These are phyloP conservation scores for Oithona nana DNA, from an alignment of 2,888 invertebrate genomes.

Conservation along the genomic window DNA sequence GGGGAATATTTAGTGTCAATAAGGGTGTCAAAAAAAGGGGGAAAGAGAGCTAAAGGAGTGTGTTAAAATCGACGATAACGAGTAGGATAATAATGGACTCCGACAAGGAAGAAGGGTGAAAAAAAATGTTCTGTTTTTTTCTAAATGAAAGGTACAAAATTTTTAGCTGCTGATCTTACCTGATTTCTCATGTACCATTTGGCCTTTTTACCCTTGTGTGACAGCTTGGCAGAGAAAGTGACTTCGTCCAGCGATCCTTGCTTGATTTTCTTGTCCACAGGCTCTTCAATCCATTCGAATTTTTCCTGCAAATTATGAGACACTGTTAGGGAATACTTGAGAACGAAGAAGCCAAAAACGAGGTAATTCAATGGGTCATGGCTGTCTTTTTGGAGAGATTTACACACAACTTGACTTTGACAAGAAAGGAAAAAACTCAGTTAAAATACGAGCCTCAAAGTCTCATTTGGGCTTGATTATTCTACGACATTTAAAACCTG, in stretches of 20 bases:
- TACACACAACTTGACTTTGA: too few species aligned
- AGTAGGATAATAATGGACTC: background rate
- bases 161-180: slow-evolving; percentile 9
- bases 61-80: background rate
- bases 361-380: too few species aligned
- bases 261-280: slow-evolving; percentile 13
- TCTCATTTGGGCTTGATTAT: too few species aligned
- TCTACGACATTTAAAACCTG: too few species aligned
- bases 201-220: slow-evolving; percentile 16
- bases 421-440: too few species aligned
- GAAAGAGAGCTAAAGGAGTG: background rate
- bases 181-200: slow-evolving; percentile 18
- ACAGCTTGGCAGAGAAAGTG: slow-evolving; percentile 8
- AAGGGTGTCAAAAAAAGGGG: background rate
- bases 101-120: too few species aligned
- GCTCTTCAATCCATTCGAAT: slow-evolving; percentile 17
- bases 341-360: too few species aligned
- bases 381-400: too few species aligned
- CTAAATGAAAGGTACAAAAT: too few species aligned
- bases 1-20: background rate
- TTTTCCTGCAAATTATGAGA: slow-evolving; percentile 13
- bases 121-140: too few species aligned
- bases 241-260: slow-evolving; percentile 16
- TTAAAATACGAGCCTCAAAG: too few species aligned
- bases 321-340: too few species aligned